Conservation (phyloP, 2,113 vertebrate genomes). For the Capreolus pygargus region DNA sequence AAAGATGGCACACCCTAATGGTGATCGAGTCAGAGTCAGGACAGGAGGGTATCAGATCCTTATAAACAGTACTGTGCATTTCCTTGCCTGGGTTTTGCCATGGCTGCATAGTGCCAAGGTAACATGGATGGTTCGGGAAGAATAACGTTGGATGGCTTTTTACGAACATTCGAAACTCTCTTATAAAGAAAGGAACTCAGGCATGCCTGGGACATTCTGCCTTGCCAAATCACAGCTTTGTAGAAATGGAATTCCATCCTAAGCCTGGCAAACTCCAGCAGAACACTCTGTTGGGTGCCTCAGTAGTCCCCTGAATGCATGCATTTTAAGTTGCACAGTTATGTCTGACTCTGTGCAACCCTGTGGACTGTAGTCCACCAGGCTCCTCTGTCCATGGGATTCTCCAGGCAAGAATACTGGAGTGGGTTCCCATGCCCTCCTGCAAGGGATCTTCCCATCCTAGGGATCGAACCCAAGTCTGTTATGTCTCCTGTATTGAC, state of each 20-base stretch:
- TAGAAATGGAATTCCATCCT: background rate
- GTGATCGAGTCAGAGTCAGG: background rate
- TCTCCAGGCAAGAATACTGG: background rate
- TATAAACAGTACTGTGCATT: background rate
- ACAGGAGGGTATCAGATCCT: background rate
- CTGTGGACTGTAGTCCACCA: background rate
- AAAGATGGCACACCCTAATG: background rate
- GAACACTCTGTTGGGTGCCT: background rate
- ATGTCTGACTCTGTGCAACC: background rate
- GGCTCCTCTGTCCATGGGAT: background rate
- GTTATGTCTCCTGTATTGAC: background rate
- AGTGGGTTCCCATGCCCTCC: background rate
- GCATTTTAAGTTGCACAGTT: background rate
- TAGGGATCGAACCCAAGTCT: rapidly evolving
- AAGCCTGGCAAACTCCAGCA: background rate
- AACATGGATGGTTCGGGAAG: background rate
- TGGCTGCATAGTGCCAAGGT: background rate
- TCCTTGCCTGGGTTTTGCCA: background rate
- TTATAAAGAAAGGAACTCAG: background rate
- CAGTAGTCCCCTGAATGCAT: background rate
- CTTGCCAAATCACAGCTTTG: background rate
- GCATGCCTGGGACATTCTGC: background rate
- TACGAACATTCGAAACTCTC: background rate
- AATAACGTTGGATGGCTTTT: background rate
- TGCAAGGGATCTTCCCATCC: background rate